A percentile compares a stretch with the other conserved stretches of the same genome.
Evolutionary conservation across 23 tunicate genomes (phyloP).

Genomic region (Diplosoma virens): DNA sequence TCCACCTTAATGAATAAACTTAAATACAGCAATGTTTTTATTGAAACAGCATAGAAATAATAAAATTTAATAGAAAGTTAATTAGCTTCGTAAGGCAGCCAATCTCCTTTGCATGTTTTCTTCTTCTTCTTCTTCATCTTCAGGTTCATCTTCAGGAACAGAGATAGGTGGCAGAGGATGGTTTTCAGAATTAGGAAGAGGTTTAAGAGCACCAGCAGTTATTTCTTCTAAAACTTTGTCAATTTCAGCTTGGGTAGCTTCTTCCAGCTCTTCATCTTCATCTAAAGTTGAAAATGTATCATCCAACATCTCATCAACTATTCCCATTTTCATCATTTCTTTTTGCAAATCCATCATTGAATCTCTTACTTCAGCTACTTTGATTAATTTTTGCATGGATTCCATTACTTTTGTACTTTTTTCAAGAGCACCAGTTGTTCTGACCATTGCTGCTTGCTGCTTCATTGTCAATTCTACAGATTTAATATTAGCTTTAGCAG

Average conservation of each 20-base stretch:
- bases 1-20: too few species aligned
- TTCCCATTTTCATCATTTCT: constrained; percentile 99
- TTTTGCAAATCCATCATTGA: constrained; percentile 88
- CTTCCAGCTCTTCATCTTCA: constrained; percentile 77
- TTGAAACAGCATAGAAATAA: too few species aligned
- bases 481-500: constrained; percentile 84
- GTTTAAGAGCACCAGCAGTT: constrained; percentile 79
- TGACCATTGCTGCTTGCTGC: constrained; percentile 83
- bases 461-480: constrained; percentile 89
- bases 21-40: too few species aligned
- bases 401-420: constrained; percentile 87
- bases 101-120: constrained; percentile 72
- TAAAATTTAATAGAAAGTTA: too few species aligned
- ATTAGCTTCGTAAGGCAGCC: constrained; percentile 66
- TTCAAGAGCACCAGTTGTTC: constrained; percentile 93
- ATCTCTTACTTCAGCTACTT: constrained; percentile 78
- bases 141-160: constrained; percentile 31
- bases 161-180: constrained; percentile 59
- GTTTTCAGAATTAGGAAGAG: constrained; percentile 65
- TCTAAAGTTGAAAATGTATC: constrained; percentile 80
- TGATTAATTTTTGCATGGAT: constrained; percentile 69
- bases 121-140: constrained; percentile 63
- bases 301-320: constrained; percentile 96
- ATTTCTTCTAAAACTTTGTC: constrained; percentile 94
- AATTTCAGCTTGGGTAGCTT: constrained; percentile 91